Percentiles rank a stretch among this genome's conserved stretches.
phyloP scores from a whole-genome alignment of 2,113 vertebrate species.

The Caloenas nicobarica region DNA sequence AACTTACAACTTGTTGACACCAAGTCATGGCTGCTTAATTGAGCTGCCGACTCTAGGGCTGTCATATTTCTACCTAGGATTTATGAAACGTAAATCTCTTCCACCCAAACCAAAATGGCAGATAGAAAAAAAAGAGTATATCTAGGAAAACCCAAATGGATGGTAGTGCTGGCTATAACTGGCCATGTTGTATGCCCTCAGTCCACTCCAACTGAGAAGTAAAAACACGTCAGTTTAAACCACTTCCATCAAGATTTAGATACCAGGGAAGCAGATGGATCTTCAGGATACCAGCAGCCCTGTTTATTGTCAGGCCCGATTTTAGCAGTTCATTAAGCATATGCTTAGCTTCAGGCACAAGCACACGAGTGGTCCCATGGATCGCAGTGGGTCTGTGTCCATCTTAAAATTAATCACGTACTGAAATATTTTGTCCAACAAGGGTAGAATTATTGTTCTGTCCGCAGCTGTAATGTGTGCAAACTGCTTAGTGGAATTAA shows the following conservation, averaged over 20 bases:
- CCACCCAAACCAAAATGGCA: not conserved
- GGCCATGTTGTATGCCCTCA: not conserved
- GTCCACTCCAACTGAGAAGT: not conserved
- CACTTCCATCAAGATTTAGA: slow-evolving; percentile 10
- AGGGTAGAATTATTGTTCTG: not conserved
- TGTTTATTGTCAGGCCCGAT: not conserved
- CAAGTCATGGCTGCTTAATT: not conserved
- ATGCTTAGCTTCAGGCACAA: not conserved
- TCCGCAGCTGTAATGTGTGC: not conserved
- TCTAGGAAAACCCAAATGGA: slow-evolving; percentile 4
- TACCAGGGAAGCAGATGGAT: slow-evolving; percentile 12
- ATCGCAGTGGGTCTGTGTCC: not conserved
- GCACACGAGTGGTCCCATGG: not conserved
- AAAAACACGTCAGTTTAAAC: slow-evolving; percentile 21
- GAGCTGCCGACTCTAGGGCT: not conserved
- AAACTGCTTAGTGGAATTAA: not conserved
- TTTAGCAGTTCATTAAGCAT: not conserved
- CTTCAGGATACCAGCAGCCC: slow-evolving; percentile 6
- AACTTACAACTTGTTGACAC: not conserved
- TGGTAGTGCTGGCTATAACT: not conserved
- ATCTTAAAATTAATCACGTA: not conserved
- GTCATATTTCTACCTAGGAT: not conserved
- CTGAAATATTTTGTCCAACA: not conserved
- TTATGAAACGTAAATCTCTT: not conserved
- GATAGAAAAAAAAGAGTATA: not conserved